These are phyloP conservation scores for Eumerus sabulonum DNA, from an alignment of 2,888 invertebrate species.

Conservation along the genomic window DNA sequence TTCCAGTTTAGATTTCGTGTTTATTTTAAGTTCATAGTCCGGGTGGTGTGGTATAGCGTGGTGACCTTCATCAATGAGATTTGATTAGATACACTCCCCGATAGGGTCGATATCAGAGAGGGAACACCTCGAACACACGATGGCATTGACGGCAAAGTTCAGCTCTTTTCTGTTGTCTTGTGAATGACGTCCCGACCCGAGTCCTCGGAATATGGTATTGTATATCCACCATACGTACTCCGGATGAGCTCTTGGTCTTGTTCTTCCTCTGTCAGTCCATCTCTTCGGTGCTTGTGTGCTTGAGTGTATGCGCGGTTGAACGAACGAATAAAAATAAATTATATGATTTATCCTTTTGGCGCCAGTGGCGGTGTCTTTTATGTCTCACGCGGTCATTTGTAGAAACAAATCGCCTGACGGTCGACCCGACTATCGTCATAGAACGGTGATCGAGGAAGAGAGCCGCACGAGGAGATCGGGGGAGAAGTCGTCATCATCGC, in stretches of 20 bases:
- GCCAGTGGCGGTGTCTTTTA: conserved; percentile 67
- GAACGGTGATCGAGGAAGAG: conserved; percentile 25
- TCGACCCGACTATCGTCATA: not conserved
- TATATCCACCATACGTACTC: no score
- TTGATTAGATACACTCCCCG: conserved; percentile 54
- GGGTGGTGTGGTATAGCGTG: conserved; percentile 14
- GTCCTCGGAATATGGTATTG: conserved; percentile 48
- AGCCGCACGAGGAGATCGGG: conserved; percentile 19
- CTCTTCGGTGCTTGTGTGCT: conserved; percentile 11
- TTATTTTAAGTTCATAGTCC: not conserved
- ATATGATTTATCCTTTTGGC: conserved; percentile 69
- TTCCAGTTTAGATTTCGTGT: conserved; percentile 42
- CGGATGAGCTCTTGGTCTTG: no score
- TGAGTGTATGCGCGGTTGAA: conserved; percentile 44
- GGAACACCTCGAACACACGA: conserved; percentile 13
- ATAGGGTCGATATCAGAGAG: conserved; percentile 16
- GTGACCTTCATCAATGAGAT: conserved; percentile 59
- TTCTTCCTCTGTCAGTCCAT: not conserved
- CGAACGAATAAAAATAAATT: conserved; percentile 64
- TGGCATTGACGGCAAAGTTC: conserved; percentile 35
- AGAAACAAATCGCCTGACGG: conserved; percentile 49
- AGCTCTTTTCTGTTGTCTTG: conserved; percentile 39
- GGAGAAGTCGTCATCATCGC: conserved; percentile 43
- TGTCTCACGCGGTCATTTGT: conserved; percentile 63
- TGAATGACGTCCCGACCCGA: conserved; percentile 41